A percentile compares a stretch with the other conserved stretches of the same genome.
Conservation (phyloP, 2,113 vertebrate genomes). For the Pycnonotus jocosus region DNA sequence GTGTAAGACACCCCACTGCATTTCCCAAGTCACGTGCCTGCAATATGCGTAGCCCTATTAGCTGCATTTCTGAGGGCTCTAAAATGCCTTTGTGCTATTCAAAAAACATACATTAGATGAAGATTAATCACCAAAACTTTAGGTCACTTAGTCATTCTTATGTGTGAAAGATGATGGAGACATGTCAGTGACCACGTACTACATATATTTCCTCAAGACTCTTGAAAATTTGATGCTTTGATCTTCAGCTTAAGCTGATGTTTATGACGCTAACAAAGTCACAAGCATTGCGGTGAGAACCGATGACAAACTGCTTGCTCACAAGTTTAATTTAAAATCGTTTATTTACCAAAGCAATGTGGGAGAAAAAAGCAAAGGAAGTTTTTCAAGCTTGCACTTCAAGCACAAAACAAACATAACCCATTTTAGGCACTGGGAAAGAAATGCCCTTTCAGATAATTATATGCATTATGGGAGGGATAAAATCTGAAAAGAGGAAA, state of each 20-base stretch:
- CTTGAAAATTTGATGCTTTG: background rate
- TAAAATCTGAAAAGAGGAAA: background rate
- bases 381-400: background rate
- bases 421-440: background rate
- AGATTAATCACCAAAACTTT: background rate
- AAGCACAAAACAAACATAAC: background rate
- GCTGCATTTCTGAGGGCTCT: background rate
- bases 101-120: background rate
- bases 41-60: background rate
- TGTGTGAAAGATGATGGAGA: background rate
- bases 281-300: background rate
- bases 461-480: rapidly evolving
- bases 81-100: background rate
- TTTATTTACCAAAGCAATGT: background rate
- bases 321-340: background rate
- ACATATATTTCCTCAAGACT: background rate
- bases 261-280: background rate
- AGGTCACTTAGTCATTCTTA: background rate
- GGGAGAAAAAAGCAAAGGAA: background rate
- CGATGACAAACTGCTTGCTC: background rate
- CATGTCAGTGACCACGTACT: background rate
- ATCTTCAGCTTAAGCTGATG: background rate
- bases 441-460: background rate
- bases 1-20: background rate
- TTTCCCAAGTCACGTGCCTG: background rate